Evolutionary conservation across 1,140 invertebrate genomes (phyloP), one percentile per base, ranked within the genome.

Genomic region (Brachystomella parvula): DNA sequence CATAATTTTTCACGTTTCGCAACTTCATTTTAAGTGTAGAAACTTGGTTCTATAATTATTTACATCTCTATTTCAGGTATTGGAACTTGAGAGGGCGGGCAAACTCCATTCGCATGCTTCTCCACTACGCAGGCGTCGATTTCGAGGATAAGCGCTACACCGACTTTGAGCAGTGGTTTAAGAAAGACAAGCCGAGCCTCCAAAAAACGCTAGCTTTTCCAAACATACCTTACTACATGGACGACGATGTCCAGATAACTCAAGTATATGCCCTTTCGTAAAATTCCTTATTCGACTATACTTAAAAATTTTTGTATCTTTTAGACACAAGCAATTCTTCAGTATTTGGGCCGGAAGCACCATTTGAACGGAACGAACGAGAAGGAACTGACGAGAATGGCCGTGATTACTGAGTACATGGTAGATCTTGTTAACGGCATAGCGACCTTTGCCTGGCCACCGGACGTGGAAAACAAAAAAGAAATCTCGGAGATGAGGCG

Each of bases 261-360:
- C 49, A 53, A 26, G 49, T 53, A 53, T 12, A 21, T n/a, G 6
- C n/a, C n/a, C n/a, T n/a, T 6, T 12, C 6, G 24, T n/a, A 9
- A 15, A 53, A 53, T 15, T 15, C 3, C 24, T 9, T 15, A 15
- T n/a, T 53, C 3, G 24, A 53, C 3, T 53, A 24, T 9, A 24
- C 3, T 53, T 53, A 53, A 26, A 15, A 9, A 53, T 53, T n/a
- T 53, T 24, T 24, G 3, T n/a, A n/a, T 15, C 6, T 53, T 53
- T 21, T 21, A 53, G 49, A 53, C 15, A 15, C 9, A 15, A 21
- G 49, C 24, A 21, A 53, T 53, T 53, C 24, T 53, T 6, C 15
- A 6, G 9, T 53, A 53, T 24, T 53, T 53, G 49, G 49, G 49
- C 24, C 49, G 49, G 24, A 53, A 53, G 49, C 24, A 53, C 49